Evolutionary conservation across 1,140 invertebrate genomes (phyloP), one percentile per base, ranked within the genome.

Genomic region (Scylla paramamosain): DNA sequence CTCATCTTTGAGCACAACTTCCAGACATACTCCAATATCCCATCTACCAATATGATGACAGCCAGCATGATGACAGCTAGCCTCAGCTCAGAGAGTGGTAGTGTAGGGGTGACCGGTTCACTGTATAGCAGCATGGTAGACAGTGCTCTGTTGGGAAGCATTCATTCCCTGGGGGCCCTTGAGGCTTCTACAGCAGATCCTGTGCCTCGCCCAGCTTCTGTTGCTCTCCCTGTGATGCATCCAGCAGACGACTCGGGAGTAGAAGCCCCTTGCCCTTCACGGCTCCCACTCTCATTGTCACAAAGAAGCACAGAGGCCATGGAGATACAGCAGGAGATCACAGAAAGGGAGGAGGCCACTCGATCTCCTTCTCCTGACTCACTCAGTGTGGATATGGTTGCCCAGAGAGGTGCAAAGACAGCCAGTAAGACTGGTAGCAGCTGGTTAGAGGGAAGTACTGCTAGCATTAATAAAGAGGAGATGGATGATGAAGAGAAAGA

Each of bases 401-500:
- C 93, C 0, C 87, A 89, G 67, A 95, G 95, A 83, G 92, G 91
- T 59, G 20, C 82, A 84, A 88, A 95, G 29, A 31, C 32, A 12
- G 4, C 25, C n/a, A 28, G 52, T 3, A 95, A 77, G 87, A 89
- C 77, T 8, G 84, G 90, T 8, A 29, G 16, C 14, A 6, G 39
- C 28, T 31, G 29, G 87, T 14, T 92, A 29, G 91, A 94, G 89
- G 82, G 52, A 45, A 92, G 91, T 32, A 89, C 52, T 59, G 59
- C 77, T 31, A 91, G 89, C 67, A n/a, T 95, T 20, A 96, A 92
- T 14, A 96, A 96, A 82, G 95, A 96, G 84, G 95, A 96, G 31
- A 90, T 96, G 91, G 92, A 96, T 91, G 77, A 92, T 94, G 95
- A 96, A 83, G 95, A 96, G 84, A 96, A 96, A 84, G 95, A 96